Conservation (phyloP, 2,888 invertebrate species). For the Drosophila eohydei region DNA sequence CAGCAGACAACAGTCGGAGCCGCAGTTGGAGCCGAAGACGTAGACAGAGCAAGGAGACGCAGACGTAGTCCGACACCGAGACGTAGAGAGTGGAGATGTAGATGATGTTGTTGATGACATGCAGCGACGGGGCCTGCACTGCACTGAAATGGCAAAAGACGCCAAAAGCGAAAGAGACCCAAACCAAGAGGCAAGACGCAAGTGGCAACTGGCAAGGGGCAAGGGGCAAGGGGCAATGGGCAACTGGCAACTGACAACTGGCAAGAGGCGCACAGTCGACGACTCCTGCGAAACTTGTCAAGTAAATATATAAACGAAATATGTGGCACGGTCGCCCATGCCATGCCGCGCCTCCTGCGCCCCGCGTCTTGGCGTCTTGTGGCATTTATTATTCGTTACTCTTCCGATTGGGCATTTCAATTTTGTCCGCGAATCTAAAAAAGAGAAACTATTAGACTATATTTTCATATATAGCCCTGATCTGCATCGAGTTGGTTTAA, state of each 20-base stretch:
- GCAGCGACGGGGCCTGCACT: slow-evolving; percentile 66
- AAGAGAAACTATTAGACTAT: not conserved
- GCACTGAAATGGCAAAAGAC: slow-evolving; percentile 64
- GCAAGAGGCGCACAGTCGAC: slow-evolving; percentile 11
- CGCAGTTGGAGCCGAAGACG: slow-evolving; percentile 16
- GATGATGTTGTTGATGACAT: slow-evolving; percentile 77
- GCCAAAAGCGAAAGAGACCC: slow-evolving; percentile 17
- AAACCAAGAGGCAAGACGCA: slow-evolving; percentile 17
- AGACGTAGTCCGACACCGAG: slow-evolving; percentile 24
- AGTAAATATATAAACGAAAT: slow-evolving; percentile 77
- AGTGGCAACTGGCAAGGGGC: not conserved
- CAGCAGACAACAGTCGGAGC: slow-evolving; percentile 40
- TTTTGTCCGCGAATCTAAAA: not conserved
- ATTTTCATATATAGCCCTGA: not conserved
- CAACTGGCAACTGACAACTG: not conserved
- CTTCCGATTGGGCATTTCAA: slow-evolving; percentile 4
- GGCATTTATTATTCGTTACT: slow-evolving; percentile 47
- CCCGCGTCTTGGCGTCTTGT: slow-evolving; percentile 16
- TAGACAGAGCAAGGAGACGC: slow-evolving; percentile 13
- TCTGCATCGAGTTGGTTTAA: too few relatives aligned
- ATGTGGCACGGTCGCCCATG: slow-evolving; percentile 66
- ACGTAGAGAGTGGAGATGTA: slow-evolving; percentile 1
- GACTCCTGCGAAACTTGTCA: slow-evolving; percentile 70
- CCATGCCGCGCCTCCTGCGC: slow-evolving; percentile 4
- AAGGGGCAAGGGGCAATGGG: not conserved